phyloP scores from a whole-genome alignment of 35 echinoderm and acorn worm species.

The Ptychodera flava region DNA sequence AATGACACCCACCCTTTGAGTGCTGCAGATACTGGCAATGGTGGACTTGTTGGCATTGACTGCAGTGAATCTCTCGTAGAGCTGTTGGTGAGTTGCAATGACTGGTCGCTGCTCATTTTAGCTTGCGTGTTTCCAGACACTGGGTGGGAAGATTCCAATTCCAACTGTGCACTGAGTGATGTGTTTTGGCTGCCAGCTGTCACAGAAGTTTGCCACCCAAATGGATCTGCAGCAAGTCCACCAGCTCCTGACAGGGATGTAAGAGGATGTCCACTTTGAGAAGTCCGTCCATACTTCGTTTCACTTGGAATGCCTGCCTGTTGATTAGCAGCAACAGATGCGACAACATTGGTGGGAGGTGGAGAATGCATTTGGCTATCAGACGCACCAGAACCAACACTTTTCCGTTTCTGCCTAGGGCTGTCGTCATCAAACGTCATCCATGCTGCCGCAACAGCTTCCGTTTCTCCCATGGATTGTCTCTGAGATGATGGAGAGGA shows the following conservation, averaged over 20 bases:
- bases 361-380: background rate
- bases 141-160: background rate
- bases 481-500: constrained; percentile 30
- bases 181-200: background rate
- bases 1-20: background rate
- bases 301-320: background rate
- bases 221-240: constrained; percentile 14
- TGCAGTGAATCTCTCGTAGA: constrained; percentile 11
- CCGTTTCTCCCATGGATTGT: constrained; percentile 25
- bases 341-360: constrained; percentile 4
- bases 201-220: constrained; percentile 5
- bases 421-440: constrained; percentile 58
- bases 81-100: constrained; percentile 11
- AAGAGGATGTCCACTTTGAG: background rate
- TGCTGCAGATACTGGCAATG: background rate
- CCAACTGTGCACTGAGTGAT: constrained; percentile 4
- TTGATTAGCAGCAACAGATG: constrained; percentile 23
- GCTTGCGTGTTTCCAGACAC: background rate
- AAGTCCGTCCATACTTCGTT: background rate
- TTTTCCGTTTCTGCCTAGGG: constrained; percentile 12
- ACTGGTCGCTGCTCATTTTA: background rate
- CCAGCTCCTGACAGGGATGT: background rate
- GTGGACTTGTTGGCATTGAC: constrained; percentile 10
- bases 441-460: constrained; percentile 47
- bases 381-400: background rate